Evolutionary conservation across 2,797 vertebrate species (phyloP).

Genomic region (Muscicapa striata): DNA sequence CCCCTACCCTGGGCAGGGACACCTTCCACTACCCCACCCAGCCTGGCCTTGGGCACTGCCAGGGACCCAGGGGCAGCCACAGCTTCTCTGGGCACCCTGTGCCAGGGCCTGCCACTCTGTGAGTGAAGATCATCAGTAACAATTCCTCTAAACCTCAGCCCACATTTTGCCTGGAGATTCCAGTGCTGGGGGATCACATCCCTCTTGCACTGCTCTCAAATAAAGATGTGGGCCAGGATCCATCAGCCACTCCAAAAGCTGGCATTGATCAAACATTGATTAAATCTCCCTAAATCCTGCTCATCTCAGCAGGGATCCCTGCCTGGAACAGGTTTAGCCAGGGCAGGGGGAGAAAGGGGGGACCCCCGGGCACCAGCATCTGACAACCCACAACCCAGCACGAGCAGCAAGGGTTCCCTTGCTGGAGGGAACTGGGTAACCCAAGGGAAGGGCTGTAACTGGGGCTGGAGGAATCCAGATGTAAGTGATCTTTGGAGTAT

Average conservation of each 20-base stretch:
- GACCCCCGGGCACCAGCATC: accelerated
- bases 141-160: background rate
- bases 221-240: accelerated
- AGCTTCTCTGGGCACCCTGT: background rate
- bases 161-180: accelerated
- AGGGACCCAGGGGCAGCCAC: background rate
- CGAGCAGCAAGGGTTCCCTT: accelerated
- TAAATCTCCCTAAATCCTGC: background rate
- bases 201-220: accelerated
- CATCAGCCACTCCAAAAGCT: background rate
- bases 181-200: accelerated
- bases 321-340: background rate
- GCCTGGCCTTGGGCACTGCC: background rate
- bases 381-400: background rate
- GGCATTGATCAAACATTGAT: accelerated
- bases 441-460: background rate
- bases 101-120: background rate
- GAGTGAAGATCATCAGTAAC: background rate
- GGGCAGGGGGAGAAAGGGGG: background rate
- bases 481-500: background rate
- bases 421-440: too few relatives aligned
- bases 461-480: background rate
- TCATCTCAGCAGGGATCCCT: background rate
- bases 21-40: too few relatives aligned
- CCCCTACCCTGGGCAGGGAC: too few relatives aligned